Percentiles rank a stretch among this genome's conserved stretches.
Evolutionary conservation across 2,113 vertebrate genomes (phyloP).

Genomic region (Hystrix brachyura): DNA sequence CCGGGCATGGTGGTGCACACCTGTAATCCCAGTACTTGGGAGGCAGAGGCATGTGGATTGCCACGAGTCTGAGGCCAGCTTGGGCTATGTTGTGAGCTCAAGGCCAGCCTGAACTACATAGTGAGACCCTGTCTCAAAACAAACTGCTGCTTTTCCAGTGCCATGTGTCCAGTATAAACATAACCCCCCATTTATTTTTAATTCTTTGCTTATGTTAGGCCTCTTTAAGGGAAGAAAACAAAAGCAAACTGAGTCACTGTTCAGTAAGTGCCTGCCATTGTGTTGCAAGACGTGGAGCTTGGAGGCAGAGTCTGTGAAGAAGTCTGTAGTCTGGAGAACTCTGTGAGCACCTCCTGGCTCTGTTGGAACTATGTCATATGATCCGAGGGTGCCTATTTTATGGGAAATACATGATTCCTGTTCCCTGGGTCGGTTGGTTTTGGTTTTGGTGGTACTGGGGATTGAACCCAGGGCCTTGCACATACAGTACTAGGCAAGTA

Average conservation of each 20-base stretch:
- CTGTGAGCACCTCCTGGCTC: neutral
- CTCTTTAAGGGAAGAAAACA: neutral
- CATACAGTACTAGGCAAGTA: neutral
- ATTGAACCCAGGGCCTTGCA: neutral
- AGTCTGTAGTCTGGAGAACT: neutral
- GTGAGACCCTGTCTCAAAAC: too few relatives aligned
- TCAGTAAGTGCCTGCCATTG: neutral
- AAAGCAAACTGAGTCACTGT: neutral
- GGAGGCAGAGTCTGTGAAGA: neutral
- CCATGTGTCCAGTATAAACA: neutral
- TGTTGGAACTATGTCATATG: neutral
- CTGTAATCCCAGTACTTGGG: too few relatives aligned
- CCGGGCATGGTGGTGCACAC: too few relatives aligned
- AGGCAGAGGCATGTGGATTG: too few relatives aligned
- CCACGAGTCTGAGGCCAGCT: too few relatives aligned
- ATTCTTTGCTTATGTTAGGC: neutral
- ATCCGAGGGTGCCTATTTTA: neutral
- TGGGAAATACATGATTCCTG: neutral
- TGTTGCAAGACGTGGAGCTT: neutral
- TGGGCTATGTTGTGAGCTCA: too few relatives aligned
- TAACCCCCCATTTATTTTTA: neutral
- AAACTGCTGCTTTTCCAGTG: neutral
- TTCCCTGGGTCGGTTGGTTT: neutral
- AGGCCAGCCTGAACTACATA: too few relatives aligned
- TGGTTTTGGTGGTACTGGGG: neutral